Evolutionary conservation across 2,888 invertebrate genomes (phyloP).

Genomic region (Cistogaster globosa): DNA sequence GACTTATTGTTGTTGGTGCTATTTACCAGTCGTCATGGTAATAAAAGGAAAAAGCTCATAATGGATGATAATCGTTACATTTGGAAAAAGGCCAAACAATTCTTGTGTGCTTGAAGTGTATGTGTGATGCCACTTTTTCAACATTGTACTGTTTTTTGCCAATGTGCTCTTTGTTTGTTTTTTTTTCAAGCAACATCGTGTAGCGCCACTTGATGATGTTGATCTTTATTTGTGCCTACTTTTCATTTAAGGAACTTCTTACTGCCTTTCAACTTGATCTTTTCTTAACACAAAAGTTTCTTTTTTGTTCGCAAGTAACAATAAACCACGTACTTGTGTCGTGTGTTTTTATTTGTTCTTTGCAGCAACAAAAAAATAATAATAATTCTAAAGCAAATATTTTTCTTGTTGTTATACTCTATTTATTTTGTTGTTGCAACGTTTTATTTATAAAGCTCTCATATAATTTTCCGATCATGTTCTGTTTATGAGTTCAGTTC

Average conservation of each 20-base stretch:
- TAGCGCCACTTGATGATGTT: conserved; percentile 76
- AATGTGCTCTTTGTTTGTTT: background rate
- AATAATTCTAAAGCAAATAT: conserved; percentile 39
- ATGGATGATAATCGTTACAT: conserved; percentile 82
- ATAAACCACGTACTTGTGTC: conserved; percentile 69
- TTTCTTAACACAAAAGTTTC: conserved; percentile 31
- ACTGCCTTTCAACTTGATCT: conserved; percentile 57
- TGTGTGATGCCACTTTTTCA: conserved; percentile 60
- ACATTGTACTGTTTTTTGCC: conserved; percentile 32
- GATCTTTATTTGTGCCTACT: conserved; percentile 61
- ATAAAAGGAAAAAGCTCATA: conserved; percentile 77
- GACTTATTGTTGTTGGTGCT: conserved; percentile 33
- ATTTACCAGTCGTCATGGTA: conserved; percentile 66
- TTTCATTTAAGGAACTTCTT: conserved; percentile 53
- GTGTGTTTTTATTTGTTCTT: conserved; percentile 70
- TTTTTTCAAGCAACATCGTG: conserved; percentile 66
- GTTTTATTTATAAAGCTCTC: conserved; percentile 44
- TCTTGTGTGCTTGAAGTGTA: background rate
- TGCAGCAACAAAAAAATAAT: background rate
- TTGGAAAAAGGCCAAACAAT: conserved; percentile 65
- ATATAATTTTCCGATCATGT: conserved; percentile 73
- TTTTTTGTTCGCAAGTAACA: conserved; percentile 21
- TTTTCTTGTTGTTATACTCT: conserved; percentile 19
- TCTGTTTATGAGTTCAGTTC: conserved; percentile 71
- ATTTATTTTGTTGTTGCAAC: conserved; percentile 51